A percentile compares a stretch with the other conserved stretches of the same genome.
phyloP scores from a whole-genome alignment of 2,797 vertebrate species.

The Sebastes matsubarae region DNA sequence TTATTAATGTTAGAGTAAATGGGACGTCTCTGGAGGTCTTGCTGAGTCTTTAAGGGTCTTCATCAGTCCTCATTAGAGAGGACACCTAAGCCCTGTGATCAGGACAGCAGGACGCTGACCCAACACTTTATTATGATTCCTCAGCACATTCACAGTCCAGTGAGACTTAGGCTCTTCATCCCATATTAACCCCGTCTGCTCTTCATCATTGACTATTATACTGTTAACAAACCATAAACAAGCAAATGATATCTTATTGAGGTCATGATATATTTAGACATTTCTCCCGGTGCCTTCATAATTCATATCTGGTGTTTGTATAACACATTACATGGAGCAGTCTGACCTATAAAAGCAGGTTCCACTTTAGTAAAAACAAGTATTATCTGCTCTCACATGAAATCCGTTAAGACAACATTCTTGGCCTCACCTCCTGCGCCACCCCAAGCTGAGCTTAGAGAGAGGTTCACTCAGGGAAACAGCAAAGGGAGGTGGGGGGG shows the following conservation, averaged over 20 bases:
- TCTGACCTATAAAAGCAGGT: neutral
- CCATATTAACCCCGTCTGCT: conserved; percentile 47
- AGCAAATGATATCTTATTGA: neutral
- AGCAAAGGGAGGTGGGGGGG: conserved; percentile 2
- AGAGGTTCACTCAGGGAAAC: conserved; percentile 46
- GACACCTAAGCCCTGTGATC: conserved; percentile 36
- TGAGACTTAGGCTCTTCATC: conserved; percentile 55
- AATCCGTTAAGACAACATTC: conserved; percentile 40
- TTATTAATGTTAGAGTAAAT: neutral
- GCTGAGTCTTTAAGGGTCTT: conserved; percentile 30
- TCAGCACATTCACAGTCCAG: conserved; percentile 56
- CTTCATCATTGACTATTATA: neutral
- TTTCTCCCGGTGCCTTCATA: neutral
- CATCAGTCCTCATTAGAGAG: conserved; percentile 32
- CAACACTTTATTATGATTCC: conserved; percentile 58
- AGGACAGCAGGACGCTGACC: conserved; percentile 54
- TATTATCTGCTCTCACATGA: neutral
- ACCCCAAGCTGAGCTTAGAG: conserved; percentile 33
- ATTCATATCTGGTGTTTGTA: neutral
- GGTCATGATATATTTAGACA: neutral
- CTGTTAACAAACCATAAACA: neutral
- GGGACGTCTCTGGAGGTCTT: neutral
- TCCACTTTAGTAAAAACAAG: conserved; percentile 16
- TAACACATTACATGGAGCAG: neutral
- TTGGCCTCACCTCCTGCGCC: conserved; percentile 19